These are phyloP conservation scores for Diadumene lineata DNA, from an alignment of 92 coral and sea anemone species.

Conservation along the genomic window DNA sequence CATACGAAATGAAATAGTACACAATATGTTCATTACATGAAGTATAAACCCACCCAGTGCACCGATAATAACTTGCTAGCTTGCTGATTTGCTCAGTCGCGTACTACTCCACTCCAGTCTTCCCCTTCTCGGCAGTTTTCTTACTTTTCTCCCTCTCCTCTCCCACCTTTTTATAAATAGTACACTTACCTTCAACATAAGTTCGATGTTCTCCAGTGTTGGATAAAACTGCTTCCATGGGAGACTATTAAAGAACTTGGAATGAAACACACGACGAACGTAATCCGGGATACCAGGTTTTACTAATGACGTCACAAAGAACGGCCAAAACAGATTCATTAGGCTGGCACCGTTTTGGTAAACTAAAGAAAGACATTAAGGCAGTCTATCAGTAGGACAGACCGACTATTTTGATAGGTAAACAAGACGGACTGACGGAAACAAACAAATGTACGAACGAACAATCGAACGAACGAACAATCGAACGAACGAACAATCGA, in stretches of 20 bases:
- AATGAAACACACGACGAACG: constrained; percentile 85
- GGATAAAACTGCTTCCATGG: constrained; percentile 89
- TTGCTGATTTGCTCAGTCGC: too few relatives aligned
- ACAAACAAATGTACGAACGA: too few relatives aligned
- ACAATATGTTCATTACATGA: too few relatives aligned
- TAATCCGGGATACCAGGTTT: constrained; percentile 70
- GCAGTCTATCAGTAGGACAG: background rate
- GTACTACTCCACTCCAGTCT: background rate
- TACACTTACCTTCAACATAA: constrained; percentile 71
- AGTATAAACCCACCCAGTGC: too few relatives aligned
- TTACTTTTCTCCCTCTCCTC: background rate
- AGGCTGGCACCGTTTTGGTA: constrained; percentile 70
- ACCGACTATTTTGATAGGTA: background rate
- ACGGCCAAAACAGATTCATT: constrained; percentile 90
- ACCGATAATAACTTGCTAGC: too few relatives aligned
- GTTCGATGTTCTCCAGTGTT: constrained; percentile 74
- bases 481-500: too few relatives aligned
- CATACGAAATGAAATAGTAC: too few relatives aligned
- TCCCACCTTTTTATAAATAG: background rate
- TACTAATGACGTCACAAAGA: constrained; percentile 70
- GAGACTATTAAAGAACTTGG: constrained; percentile 80
- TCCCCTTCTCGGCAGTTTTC: background rate
- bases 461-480: too few relatives aligned
- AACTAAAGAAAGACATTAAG: constrained; percentile 26
- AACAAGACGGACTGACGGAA: background rate